Conservation (phyloP, 2,797 vertebrate species). For the Sebastes itinus region DNA sequence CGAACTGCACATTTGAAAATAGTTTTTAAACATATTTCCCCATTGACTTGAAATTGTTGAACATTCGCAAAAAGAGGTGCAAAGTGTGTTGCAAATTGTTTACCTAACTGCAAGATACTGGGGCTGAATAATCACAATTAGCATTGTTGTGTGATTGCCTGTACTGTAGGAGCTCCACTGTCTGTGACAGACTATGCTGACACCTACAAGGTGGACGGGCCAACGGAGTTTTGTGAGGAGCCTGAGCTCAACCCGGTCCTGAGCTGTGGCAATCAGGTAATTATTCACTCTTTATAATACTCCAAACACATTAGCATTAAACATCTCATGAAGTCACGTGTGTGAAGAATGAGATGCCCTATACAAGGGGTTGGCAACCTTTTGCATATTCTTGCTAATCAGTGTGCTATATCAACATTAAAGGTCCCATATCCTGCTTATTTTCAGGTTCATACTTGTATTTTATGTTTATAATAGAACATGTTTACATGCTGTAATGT, state of each 20-base stretch:
- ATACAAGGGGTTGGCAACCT: not conserved
- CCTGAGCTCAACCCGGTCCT: not conserved
- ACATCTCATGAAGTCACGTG: not conserved
- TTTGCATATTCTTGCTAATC: not conserved
- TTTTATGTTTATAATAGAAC: no score
- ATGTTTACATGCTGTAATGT: no score
- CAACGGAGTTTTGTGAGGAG: conserved; percentile 81
- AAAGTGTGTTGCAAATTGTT: not conserved
- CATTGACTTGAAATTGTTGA: not conserved
- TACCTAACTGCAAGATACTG: not conserved
- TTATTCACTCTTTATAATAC: not conserved
- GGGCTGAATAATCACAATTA: not conserved
- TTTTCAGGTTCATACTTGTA: no score
- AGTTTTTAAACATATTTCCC: not conserved
- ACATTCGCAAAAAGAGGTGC: not conserved
- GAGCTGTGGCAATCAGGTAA: conserved; percentile 71
- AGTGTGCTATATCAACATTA: no score
- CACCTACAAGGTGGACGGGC: conserved; percentile 77
- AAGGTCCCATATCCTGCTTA: no score
- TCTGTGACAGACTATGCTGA: conserved; percentile 78
- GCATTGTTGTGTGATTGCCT: not conserved
- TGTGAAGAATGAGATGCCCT: not conserved
- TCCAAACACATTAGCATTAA: not conserved
- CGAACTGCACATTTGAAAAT: not conserved
- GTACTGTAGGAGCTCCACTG: conserved; percentile 69